A percentile compares a stretch with the other conserved stretches of the same genome.
These are phyloP conservation scores for Fragum fragum DNA, from an alignment of 2,888 invertebrate genomes.

Conservation along the genomic window DNA sequence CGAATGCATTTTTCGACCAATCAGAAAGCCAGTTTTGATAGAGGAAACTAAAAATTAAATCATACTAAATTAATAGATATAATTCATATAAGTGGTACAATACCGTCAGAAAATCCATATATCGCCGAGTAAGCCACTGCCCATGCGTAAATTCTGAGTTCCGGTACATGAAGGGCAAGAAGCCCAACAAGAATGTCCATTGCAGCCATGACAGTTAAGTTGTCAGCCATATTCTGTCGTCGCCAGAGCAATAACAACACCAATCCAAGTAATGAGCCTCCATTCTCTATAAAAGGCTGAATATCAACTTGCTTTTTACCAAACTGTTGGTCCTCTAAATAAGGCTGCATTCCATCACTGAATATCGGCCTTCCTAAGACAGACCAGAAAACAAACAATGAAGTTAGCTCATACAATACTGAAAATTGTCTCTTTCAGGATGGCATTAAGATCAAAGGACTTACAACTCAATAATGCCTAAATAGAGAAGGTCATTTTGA, in stretches of 20 bases:
- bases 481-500: too few relatives aligned
- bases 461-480: too few relatives aligned
- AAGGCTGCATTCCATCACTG: slow-evolving; percentile 33
- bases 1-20: too few relatives aligned
- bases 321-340: slow-evolving; percentile 6
- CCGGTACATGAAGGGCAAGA: slow-evolving; percentile 25
- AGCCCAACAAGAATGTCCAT: slow-evolving; percentile 36
- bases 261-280: slow-evolving; percentile 22
- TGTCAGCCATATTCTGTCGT: slow-evolving; percentile 29
- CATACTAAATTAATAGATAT: too few relatives aligned
- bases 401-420: too few relatives aligned
- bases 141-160: slow-evolving; percentile 27
- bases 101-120: slow-evolving; percentile 41
- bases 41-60: too few relatives aligned
- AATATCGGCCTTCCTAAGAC: slow-evolving; percentile 25
- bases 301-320: slow-evolving; percentile 15
- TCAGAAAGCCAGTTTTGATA: too few relatives aligned
- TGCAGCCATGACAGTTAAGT: slow-evolving; percentile 28
- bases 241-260: slow-evolving; percentile 19
- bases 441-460: too few relatives aligned
- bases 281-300: slow-evolving; percentile 29
- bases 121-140: slow-evolving; percentile 36
- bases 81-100: too few relatives aligned
- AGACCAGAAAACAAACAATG: too few relatives aligned
- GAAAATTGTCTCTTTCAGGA: too few relatives aligned